Percentiles rank a stretch among this genome's conserved stretches.
Evolutionary conservation across 2,797 vertebrate species (phyloP).

Genomic region (Taeniopygia guttata): DNA sequence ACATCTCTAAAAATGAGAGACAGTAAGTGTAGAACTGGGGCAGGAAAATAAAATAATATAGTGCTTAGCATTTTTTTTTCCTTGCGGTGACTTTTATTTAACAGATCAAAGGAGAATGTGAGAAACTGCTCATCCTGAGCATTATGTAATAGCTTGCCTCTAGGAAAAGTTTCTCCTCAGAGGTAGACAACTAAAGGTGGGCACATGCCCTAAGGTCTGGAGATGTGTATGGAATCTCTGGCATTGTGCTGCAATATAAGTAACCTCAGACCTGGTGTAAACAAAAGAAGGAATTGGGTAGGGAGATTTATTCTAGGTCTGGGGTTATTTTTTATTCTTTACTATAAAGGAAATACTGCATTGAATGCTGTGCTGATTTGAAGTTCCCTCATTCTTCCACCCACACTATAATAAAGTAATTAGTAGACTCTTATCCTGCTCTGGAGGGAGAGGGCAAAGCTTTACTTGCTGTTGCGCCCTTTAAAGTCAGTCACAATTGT

Average conservation of each 20-base stretch:
- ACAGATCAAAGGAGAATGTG: background rate
- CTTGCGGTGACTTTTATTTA: background rate
- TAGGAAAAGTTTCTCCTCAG: background rate
- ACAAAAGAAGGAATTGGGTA: background rate
- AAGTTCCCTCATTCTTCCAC: constrained; percentile 16
- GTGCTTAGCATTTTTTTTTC: background rate
- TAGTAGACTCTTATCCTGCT: background rate
- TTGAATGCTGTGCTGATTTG: background rate
- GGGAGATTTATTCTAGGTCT: background rate
- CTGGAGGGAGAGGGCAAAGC: background rate
- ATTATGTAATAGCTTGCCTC: background rate
- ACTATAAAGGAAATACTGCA: background rate
- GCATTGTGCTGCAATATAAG: background rate
- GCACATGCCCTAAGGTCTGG: background rate
- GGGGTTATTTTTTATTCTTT: background rate
- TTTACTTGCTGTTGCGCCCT: background rate
- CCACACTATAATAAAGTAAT: constrained; percentile 6
- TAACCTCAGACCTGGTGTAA: background rate
- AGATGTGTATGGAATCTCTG: background rate
- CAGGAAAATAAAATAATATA: background rate
- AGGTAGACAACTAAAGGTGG: background rate
- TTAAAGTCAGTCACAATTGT: background rate
- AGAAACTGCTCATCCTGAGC: background rate
- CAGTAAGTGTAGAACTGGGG: background rate
- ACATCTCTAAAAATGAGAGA: background rate